These are phyloP conservation scores for Cybosia mesomella DNA, from an alignment of 2,888 invertebrate species.

Conservation along the genomic window DNA sequence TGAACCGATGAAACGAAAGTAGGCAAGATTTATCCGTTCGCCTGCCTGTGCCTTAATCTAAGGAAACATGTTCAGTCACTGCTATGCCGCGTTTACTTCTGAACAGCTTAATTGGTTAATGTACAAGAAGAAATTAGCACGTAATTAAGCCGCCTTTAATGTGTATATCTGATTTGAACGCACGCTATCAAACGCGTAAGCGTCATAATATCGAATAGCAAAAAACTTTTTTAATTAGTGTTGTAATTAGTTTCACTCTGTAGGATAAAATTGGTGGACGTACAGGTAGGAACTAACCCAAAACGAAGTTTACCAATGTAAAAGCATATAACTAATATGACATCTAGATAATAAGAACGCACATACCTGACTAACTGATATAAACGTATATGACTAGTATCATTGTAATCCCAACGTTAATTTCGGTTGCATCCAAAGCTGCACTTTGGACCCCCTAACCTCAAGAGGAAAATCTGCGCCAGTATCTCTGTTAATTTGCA, in stretches of 20 bases:
- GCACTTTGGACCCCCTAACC: no score
- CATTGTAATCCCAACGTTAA: no score
- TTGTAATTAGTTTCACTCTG: no score
- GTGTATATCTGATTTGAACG: not conserved
- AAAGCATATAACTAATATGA: no score
- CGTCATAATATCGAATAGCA: not conserved
- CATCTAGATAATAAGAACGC: no score
- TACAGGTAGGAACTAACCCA: no score
- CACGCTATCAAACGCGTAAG: not conserved
- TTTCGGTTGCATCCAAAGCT: no score
- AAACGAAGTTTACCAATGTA: no score
- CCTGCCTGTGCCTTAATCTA: constrained; percentile 22
- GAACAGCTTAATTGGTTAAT: not conserved
- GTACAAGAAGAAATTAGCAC: not conserved
- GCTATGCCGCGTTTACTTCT: not conserved
- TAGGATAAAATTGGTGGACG: no score
- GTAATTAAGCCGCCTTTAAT: not conserved
- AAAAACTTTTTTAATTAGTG: not conserved
- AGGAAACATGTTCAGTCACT: not conserved
- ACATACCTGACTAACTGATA: not conserved
- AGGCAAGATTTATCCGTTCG: constrained; percentile 38
- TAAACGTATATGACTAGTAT: not conserved
- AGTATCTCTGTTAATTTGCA: no score
- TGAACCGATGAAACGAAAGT: constrained; percentile 65
- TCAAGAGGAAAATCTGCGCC: no score